A percentile compares a stretch with the other conserved stretches of the same genome.
These are phyloP conservation scores for Mantis religiosa DNA, from an alignment of 2,888 invertebrate species.

Conservation along the genomic window DNA sequence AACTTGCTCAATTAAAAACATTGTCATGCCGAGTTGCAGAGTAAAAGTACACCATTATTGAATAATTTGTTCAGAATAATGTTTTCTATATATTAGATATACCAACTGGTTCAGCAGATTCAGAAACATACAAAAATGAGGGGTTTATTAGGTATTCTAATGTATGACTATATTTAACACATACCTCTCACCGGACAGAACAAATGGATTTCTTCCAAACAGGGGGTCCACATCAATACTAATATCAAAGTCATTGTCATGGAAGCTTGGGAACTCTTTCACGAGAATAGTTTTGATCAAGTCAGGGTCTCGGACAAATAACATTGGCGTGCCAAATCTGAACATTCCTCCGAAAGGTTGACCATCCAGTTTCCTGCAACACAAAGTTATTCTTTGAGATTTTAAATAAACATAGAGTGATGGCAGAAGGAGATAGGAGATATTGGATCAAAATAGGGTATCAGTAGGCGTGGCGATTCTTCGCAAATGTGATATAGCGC, in stretches of 20 bases:
- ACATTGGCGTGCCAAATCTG: constrained; percentile 34
- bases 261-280: constrained; percentile 42
- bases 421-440: too few relatives aligned
- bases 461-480: too few relatives aligned
- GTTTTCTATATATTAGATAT: too few relatives aligned
- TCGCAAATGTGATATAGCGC: too few relatives aligned
- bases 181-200: constrained; percentile 22
- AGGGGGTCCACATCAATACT: constrained; percentile 22
- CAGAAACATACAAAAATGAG: too few relatives aligned
- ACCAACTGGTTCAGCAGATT: too few relatives aligned
- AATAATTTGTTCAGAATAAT: too few relatives aligned
- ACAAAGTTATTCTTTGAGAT: not conserved
- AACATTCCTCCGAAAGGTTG: constrained; percentile 42
- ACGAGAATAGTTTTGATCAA: constrained; percentile 27
- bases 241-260: constrained; percentile 41
- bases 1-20: too few relatives aligned
- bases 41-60: too few relatives aligned
- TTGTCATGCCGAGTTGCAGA: too few relatives aligned
- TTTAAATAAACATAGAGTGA: too few relatives aligned
- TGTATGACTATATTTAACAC: not conserved
- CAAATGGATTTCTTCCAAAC: constrained; percentile 26
- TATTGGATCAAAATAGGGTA: accelerated
- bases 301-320: constrained; percentile 30
- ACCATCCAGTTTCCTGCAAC: constrained; percentile 38
- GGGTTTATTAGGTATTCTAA: not conserved